Evolutionary conservation across 2,888 invertebrate species (phyloP).

Genomic region (Gryllus longicercus): DNA sequence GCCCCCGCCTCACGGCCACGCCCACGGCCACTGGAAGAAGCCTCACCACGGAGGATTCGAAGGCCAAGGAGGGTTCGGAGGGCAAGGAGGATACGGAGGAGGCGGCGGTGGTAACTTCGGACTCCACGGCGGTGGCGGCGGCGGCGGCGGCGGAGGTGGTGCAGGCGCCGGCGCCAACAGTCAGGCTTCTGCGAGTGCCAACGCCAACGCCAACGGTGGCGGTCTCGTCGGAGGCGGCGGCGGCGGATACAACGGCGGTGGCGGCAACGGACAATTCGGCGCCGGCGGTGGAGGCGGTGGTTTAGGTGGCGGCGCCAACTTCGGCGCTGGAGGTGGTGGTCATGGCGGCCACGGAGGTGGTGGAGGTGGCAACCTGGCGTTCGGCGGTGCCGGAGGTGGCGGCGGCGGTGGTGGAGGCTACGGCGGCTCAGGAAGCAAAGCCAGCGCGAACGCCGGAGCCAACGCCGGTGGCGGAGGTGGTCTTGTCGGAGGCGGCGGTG

Average conservation of each 20-base stretch:
- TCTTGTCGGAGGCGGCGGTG: neutral
- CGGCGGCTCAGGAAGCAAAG: neutral
- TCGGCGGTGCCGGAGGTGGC: neutral
- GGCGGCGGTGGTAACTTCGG: neutral
- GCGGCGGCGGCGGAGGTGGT: neutral
- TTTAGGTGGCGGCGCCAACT: no score
- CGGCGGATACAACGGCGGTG: neutral
- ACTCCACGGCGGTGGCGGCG: neutral
- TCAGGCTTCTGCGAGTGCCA: no score
- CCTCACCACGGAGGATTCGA: neutral
- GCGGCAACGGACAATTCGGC: no score
- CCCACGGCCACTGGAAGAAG: neutral
- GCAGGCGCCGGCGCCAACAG: no score
- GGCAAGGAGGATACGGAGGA: neutral
- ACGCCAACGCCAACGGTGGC: no score
- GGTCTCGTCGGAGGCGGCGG: neutral
- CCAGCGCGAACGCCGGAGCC: neutral
- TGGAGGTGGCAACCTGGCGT: neutral
- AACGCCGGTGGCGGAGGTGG: neutral
- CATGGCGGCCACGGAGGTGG: neutral
- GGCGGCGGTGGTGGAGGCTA: neutral
- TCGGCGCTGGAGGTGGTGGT: neutral
- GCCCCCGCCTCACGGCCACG: neutral
- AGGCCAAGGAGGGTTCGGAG: slow-evolving; percentile 2
- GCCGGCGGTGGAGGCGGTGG: neutral